Evolutionary conservation across 2,113 vertebrate genomes (phyloP).

Genomic region (Oreochromis tanganicae): DNA sequence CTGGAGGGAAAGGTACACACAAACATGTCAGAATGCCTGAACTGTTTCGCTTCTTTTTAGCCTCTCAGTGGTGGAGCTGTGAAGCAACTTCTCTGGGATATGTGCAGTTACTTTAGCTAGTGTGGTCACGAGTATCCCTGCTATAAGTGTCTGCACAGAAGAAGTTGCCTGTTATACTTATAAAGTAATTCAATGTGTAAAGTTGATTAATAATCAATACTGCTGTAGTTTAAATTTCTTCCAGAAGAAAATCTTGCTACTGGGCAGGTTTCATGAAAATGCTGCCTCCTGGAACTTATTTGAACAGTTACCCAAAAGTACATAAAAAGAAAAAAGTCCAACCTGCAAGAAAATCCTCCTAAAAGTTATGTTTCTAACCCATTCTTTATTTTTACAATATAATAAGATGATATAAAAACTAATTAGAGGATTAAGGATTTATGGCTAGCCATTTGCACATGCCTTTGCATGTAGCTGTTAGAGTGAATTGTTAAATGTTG

Average conservation of each 20-base stretch:
- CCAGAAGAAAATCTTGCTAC: not conserved
- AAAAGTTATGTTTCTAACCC: not conserved
- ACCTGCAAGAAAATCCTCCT: not conserved
- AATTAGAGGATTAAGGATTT: not conserved
- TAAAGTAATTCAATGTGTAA: not conserved
- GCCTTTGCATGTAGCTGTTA: not conserved
- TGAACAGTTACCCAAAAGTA: not conserved
- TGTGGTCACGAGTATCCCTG: not conserved
- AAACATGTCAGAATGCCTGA: not conserved
- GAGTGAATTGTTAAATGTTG: no score
- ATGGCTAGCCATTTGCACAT: not conserved
- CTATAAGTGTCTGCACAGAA: not conserved
- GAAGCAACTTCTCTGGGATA: not conserved
- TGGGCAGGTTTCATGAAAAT: not conserved
- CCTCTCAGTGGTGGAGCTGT: not conserved
- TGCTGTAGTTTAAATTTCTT: not conserved
- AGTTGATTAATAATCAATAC: not conserved
- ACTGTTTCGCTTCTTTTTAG: not conserved
- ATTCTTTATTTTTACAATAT: not conserved
- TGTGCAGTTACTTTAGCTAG: not conserved
- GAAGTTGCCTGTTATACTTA: not conserved
- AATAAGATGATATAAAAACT: not conserved
- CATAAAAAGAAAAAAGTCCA: not conserved
- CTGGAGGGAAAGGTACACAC: constrained; percentile 72
- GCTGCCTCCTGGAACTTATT: not conserved